A percentile compares a stretch with the other conserved stretches of the same genome.
These are phyloP conservation scores for Thunnus maccoyii DNA, from an alignment of 2,113 vertebrate genomes.

Conservation along the genomic window DNA sequence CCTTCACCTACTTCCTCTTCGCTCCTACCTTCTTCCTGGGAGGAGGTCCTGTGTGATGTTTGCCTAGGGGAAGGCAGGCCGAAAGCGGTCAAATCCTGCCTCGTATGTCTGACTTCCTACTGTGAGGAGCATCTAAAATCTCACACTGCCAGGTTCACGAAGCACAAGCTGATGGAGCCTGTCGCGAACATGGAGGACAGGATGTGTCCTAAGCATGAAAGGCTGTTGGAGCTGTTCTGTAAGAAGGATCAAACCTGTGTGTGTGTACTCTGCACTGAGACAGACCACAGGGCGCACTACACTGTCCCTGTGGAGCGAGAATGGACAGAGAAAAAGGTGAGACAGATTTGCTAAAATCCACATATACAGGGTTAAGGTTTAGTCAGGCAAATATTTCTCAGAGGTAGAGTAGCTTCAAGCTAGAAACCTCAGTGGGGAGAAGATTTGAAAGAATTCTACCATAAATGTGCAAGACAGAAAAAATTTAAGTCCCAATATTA, in stretches of 20 bases:
- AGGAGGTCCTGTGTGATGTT: constrained; percentile 86
- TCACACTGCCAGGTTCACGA: constrained; percentile 82
- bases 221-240: constrained; percentile 87
- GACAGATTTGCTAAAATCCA: accelerated
- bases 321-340: constrained; percentile 85
- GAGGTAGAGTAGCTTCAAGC: too few relatives aligned
- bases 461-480: too few relatives aligned
- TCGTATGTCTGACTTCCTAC: constrained; percentile 87
- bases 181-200: constrained; percentile 85
- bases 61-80: constrained; percentile 79
- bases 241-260: constrained; percentile 86
- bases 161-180: constrained; percentile 86
- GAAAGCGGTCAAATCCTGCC: constrained; percentile 83
- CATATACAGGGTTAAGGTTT: not conserved
- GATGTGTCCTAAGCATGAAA: constrained; percentile 84
- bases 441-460: too few relatives aligned
- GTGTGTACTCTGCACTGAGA: constrained; percentile 85
- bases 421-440: too few relatives aligned
- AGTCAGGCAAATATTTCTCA: not conserved
- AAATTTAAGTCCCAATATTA: too few relatives aligned
- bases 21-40: constrained; percentile 34
- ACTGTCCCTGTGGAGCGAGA: constrained; percentile 85
- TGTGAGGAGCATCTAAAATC: constrained; percentile 86
- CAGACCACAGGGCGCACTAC: constrained; percentile 85
- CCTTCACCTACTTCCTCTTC: constrained; percentile 1